Percentiles rank a stretch among this genome's conserved stretches.
phyloP scores from a whole-genome alignment of 2,797 vertebrate species.

The Muraenolepis orangiensis region DNA sequence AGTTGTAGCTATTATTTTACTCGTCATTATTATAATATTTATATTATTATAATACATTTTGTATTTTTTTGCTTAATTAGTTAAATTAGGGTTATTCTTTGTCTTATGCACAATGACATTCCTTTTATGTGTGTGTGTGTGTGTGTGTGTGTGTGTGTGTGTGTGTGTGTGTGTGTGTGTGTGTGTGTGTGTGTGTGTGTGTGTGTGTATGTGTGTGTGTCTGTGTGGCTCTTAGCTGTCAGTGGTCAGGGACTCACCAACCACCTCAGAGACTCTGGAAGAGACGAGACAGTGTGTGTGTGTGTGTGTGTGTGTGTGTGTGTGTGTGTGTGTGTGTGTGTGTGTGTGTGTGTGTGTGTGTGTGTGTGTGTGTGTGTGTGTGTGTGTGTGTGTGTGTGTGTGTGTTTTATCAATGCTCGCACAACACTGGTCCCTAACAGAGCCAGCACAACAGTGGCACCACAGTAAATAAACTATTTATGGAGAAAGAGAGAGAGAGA shows the following conservation, averaged over 20 bases:
- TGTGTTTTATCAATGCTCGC: neutral
- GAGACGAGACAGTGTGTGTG: neutral
- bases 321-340: neutral
- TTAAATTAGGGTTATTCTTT: no score
- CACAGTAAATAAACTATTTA: neutral
- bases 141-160: no score
- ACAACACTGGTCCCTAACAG: neutral
- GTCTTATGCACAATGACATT: no score
- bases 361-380: neutral
- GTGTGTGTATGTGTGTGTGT: neutral
- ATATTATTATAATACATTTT: no score
- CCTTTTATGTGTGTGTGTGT: no score
- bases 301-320: neutral
- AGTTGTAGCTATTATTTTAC: no score
- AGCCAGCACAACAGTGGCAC: neutral
- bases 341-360: neutral
- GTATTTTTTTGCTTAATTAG: no score
- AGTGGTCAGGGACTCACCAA: no score
- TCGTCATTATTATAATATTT: no score
- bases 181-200: neutral
- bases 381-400: no score
- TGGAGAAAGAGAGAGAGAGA: neutral
- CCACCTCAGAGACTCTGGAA: neutral
- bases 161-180: neutral
- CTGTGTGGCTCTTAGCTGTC: neutral